Percentiles rank a stretch among this genome's conserved stretches.
These are phyloP conservation scores for Parauchenoglanis ngamensis DNA, from an alignment of 2,797 vertebrate genomes.

Conservation along the genomic window DNA sequence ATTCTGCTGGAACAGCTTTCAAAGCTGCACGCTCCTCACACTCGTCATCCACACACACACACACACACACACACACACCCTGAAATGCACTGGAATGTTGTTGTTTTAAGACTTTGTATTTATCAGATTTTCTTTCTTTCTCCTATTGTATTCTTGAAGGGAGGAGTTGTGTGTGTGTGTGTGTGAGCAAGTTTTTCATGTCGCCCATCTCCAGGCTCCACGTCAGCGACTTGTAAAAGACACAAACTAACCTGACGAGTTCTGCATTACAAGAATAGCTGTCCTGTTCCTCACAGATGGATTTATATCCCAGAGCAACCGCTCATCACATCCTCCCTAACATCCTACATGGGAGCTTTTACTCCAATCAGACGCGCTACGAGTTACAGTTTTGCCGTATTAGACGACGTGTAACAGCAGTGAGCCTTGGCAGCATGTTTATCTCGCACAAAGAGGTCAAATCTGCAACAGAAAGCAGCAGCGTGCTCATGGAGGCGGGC, in stretches of 20 bases:
- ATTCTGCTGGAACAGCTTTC: neutral
- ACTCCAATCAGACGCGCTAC: neutral
- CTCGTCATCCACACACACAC: neutral
- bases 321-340: neutral
- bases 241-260: neutral
- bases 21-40: neutral
- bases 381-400: neutral
- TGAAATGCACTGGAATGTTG: neutral
- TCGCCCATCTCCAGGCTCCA: neutral
- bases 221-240: neutral
- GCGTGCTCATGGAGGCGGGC: neutral
- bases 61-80: neutral
- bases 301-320: neutral
- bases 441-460: neutral
- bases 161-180: neutral
- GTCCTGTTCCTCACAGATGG: neutral
- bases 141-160: neutral
- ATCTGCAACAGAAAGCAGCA: neutral
- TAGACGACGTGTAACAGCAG: neutral
- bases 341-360: neutral
- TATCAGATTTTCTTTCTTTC: neutral
- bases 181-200: neutral
- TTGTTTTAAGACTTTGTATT: neutral
- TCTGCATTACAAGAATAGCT: neutral
- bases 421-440: neutral